A percentile compares a stretch with the other conserved stretches of the same genome.
These are phyloP conservation scores for Eulithis testata DNA, from an alignment of 2,888 invertebrate species.

Conservation along the genomic window DNA sequence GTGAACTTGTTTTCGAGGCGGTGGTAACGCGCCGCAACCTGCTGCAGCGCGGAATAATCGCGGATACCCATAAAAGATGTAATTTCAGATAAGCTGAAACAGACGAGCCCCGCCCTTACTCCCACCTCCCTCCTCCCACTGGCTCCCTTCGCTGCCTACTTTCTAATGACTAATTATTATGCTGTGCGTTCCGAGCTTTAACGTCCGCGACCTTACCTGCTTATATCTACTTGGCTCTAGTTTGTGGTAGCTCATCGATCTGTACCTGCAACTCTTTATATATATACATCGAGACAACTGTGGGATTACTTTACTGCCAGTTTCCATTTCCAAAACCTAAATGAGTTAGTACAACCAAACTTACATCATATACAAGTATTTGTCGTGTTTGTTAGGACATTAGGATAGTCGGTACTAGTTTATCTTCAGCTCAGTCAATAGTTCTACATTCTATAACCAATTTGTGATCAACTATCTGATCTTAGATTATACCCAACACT, in stretches of 20 bases:
- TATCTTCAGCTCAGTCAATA: background rate
- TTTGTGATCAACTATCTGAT: slow-evolving; percentile 15
- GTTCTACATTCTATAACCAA: slow-evolving; percentile 7
- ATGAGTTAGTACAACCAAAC: slow-evolving; percentile 1
- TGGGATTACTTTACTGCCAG: slow-evolving; percentile 23
- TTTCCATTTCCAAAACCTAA: slow-evolving; percentile 10
- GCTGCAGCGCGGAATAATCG: slow-evolving; percentile 84
- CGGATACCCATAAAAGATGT: slow-evolving; percentile 85
- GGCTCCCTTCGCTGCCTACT: slow-evolving; percentile 75
- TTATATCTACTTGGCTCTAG: slow-evolving; percentile 49
- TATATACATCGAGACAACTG: slow-evolving; percentile 31
- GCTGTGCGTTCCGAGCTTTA: slow-evolving; percentile 83
- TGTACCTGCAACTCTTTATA: slow-evolving; percentile 43
- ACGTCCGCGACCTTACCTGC: slow-evolving; percentile 73
- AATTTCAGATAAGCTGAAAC: slow-evolving; percentile 85
- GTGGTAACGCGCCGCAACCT: slow-evolving; percentile 80
- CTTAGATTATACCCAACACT: slow-evolving; percentile 10
- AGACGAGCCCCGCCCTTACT: slow-evolving; percentile 79
- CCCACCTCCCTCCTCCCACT: slow-evolving; percentile 58
- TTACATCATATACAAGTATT: no score
- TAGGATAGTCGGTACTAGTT: background rate
- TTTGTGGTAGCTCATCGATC: slow-evolving; percentile 66
- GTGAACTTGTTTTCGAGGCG: slow-evolving; percentile 77
- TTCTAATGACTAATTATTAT: slow-evolving; percentile 85
- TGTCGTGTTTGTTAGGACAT: background rate